A percentile compares a stretch with the other conserved stretches of the same genome.
Evolutionary conservation across 2,888 invertebrate species (phyloP).

Genomic region (Stenchaetothrips biformis): DNA sequence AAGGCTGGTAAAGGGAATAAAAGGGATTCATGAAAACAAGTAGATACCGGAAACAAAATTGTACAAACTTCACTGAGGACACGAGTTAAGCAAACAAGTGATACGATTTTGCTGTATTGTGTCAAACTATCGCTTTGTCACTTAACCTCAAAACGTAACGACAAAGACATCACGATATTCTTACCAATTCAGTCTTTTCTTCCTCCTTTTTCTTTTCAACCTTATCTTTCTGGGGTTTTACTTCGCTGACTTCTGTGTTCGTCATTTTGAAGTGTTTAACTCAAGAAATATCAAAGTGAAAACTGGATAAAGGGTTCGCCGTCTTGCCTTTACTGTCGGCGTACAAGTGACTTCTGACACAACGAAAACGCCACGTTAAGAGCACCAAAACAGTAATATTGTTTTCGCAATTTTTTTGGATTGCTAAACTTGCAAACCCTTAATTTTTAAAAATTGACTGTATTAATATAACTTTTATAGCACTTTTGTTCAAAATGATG

Average conservation of each 20-base stretch:
- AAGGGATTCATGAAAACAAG: background rate
- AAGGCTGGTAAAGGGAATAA: no score
- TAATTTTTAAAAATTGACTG: background rate
- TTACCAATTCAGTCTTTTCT: constrained; percentile 30
- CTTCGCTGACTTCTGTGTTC: constrained; percentile 7
- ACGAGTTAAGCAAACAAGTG: no score
- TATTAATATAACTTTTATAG: background rate
- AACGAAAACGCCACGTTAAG: background rate
- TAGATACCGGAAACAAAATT: background rate
- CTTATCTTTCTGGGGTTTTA: background rate
- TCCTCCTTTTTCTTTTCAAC: constrained; percentile 26
- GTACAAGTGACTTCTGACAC: constrained; percentile 1
- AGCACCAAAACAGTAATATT: background rate
- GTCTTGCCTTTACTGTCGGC: background rate
- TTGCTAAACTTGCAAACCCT: no score
- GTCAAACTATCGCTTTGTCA: constrained; percentile 24
- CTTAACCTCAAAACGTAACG: background rate
- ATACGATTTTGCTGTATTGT: background rate
- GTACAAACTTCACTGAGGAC: no score
- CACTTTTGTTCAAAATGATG: background rate
- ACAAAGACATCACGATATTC: background rate
- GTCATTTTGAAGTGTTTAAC: background rate
- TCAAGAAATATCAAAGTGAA: background rate
- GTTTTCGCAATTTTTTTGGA: no score
- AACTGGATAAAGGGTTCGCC: background rate